Conservation (phyloP, 2,797 vertebrate species). For the Hoplostethus mediterraneus region DNA sequence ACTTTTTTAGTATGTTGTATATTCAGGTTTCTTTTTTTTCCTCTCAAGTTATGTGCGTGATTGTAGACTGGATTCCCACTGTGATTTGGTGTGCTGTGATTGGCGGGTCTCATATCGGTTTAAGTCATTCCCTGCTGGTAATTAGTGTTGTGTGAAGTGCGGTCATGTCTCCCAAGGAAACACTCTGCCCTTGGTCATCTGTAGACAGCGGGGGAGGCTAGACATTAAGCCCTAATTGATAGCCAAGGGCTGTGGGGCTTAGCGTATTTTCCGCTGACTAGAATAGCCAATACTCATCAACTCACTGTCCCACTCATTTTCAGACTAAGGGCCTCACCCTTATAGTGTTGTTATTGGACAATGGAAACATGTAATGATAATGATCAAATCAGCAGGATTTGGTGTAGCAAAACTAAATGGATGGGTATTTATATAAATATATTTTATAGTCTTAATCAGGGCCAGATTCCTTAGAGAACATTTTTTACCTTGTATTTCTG, state of each 20-base stretch:
- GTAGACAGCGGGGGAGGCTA: slow-evolving; percentile 56
- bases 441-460: not conserved
- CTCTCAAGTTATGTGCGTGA: slow-evolving; percentile 2
- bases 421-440: slow-evolving; percentile 10
- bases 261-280: slow-evolving; percentile 72
- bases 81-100: slow-evolving; percentile 33
- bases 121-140: slow-evolving; percentile 57
- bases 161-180: slow-evolving; percentile 66
- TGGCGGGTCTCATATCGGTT: slow-evolving; percentile 37
- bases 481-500: too few relatives aligned
- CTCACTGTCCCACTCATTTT: slow-evolving; percentile 32
- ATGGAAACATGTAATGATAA: slow-evolving; percentile 11
- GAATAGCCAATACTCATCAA: slow-evolving; percentile 58
- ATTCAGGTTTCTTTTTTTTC: not conserved
- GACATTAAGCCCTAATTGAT: slow-evolving; percentile 76
- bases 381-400: slow-evolving; percentile 49
- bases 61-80: slow-evolving; percentile 12
- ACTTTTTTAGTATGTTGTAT: too few relatives aligned
- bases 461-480: not conserved
- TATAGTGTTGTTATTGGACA: slow-evolving; percentile 44
- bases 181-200: slow-evolving; percentile 60
- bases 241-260: slow-evolving; percentile 61
- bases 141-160: slow-evolving; percentile 66
- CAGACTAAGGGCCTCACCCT: slow-evolving; percentile 42
- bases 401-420: slow-evolving; percentile 17